phyloP scores from a whole-genome alignment of 1,140 invertebrate genomes.

The Drosophila jambulina region DNA sequence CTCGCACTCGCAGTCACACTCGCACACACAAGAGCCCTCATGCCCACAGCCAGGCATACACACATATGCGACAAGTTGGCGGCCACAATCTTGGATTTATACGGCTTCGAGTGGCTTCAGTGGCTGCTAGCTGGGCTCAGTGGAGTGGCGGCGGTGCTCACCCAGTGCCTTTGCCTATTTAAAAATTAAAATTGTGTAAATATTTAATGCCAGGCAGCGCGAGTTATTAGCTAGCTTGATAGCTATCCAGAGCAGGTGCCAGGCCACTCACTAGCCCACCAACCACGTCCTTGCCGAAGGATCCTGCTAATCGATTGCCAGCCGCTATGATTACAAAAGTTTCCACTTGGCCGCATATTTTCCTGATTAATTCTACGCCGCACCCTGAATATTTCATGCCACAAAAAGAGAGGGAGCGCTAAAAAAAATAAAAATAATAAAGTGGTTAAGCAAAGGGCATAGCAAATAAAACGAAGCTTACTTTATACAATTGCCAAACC shows the following conservation, averaged over 20 bases:
- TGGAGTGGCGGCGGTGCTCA: conserved; percentile 1
- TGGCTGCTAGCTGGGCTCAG: neutral
- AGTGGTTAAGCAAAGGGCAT: conserved; percentile 33
- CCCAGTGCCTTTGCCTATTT: conserved; percentile 58
- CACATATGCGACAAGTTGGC: conserved; percentile 76
- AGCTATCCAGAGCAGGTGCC: conserved; percentile 19
- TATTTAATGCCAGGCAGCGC: conserved; percentile 62
- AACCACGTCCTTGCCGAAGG: conserved; percentile 1
- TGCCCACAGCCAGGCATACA: conserved; percentile 1
- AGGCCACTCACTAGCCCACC: conserved; percentile 1
- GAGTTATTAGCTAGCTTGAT: conserved; percentile 68
- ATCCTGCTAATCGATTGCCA: conserved; percentile 62
- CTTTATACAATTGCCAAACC: conserved; percentile 60
- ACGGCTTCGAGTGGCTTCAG: conserved; percentile 75
- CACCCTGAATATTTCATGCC: conserved; percentile 66
- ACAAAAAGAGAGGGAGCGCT: conserved; percentile 7
- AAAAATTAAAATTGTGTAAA: conserved; percentile 81
- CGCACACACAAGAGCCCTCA: conserved; percentile 16
- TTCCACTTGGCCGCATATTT: conserved; percentile 76
- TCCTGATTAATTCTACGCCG: conserved; percentile 69
- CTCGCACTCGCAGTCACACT: conserved; percentile 13
- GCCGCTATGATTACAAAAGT: conserved; percentile 66
- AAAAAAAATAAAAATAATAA: conserved; percentile 20
- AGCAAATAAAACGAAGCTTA: conserved; percentile 57
- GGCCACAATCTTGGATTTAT: conserved; percentile 83